Evolutionary conservation across 2,113 vertebrate species (phyloP), one percentile per base, ranked within the genome.

Genomic region (rabbit (Oryctolagus cuniculus)): DNA sequence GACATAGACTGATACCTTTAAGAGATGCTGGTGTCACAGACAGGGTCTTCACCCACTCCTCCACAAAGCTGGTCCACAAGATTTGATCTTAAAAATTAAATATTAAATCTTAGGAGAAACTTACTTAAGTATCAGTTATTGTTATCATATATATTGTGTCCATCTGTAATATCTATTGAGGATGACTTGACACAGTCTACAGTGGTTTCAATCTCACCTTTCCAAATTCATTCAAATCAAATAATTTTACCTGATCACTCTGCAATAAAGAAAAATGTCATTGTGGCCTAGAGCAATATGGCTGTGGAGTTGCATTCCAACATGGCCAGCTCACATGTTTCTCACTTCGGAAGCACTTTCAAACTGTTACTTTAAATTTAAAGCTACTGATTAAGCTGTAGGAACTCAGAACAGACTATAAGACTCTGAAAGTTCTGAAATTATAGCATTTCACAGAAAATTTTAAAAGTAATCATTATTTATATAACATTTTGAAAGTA

Each of bases 341-440:
- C 29, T 85, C 67, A 29, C 55, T 74, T 81, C 36, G 77, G 22
- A 93, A 63, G 15, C 17, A 53, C 27, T 90, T 91, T 69, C 36
- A 49, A 27, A 24, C 5, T 55, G 17, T 73, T 55, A 27, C 29
- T 87, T 92, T 90, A 72, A 27, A 34, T 7, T 81, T 85, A 17
- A 53, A 88, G 49, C 3, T 64, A 17, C 5, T 63, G 21, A 73
- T 61, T 92, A 55, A 63, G 6, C 61, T 77, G 49, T 29, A 81
- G n/a, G 53, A 87, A 78, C 92, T 94, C 74, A 93, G 27, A 51
- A 75, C 79, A 93, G 2, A 49, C 13, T 66, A 49, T 84, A 1
- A 10, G 61, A 78, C 51, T 55, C 31, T 10, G 13, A 90, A 4
- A 24, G 1, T 9, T 73, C 49, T 29, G 2, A 88, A 89, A 55